Evolutionary conservation across 2,888 invertebrate genomes (phyloP).

Genomic region (Helleia helle): DNA sequence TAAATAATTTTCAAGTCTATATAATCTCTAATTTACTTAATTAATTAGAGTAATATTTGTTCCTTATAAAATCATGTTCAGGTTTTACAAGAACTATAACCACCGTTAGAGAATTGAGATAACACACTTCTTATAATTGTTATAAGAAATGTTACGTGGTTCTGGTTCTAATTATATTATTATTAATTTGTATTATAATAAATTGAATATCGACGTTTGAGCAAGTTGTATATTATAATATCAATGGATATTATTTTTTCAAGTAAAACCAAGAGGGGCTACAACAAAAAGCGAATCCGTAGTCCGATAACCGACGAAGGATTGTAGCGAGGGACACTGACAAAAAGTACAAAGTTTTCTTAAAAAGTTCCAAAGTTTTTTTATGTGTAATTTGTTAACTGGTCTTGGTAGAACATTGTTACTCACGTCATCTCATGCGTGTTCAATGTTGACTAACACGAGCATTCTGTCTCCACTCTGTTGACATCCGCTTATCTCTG

Average conservation of each 20-base stretch:
- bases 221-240: conserved; percentile 10
- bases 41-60: no score
- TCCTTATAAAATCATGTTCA: no score
- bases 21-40: no score
- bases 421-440: conserved; percentile 55
- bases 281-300: conserved; percentile 54
- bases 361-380: conserved; percentile 33
- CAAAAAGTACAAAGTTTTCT: conserved; percentile 32
- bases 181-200: neutral
- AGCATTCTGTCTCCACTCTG: conserved; percentile 43
- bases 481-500: conserved; percentile 59
- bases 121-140: no score
- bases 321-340: conserved; percentile 24
- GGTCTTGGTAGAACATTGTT: conserved; percentile 63
- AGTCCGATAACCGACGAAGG: conserved; percentile 25
- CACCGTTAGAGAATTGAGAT: no score
- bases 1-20: no score
- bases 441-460: conserved; percentile 63
- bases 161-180: neutral
- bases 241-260: conserved; percentile 43
- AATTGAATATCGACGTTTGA: neutral
- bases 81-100: no score
- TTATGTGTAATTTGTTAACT: conserved; percentile 31
- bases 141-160: no score
- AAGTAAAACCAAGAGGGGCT: conserved; percentile 62